Conservation (phyloP, 1,140 invertebrate genomes). For the Papilio polytes region DNA sequence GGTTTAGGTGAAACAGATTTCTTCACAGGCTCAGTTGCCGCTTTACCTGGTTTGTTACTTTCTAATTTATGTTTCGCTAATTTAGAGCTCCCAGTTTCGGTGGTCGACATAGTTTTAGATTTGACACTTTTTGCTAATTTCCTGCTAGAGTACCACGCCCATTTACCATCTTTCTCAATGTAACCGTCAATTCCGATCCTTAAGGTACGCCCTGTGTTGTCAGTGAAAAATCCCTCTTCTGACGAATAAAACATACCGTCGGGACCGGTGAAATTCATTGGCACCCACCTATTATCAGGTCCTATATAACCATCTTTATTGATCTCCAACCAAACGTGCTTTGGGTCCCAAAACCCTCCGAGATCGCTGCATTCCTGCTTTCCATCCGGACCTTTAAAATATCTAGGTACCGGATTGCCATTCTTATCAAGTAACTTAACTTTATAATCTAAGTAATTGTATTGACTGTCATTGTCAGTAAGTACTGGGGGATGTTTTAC, state of each 20-base stretch:
- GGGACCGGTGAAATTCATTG: conserved; percentile 75
- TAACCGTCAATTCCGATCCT: conserved; percentile 77
- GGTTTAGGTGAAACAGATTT: background rate
- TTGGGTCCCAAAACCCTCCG: conserved; percentile 74
- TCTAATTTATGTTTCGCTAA: conserved; percentile 19
- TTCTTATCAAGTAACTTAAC: conserved; percentile 73
- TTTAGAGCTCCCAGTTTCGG: conserved; percentile 40
- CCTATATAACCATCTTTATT: conserved; percentile 78
- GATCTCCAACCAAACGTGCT: conserved; percentile 71
- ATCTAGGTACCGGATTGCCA: conserved; percentile 70
- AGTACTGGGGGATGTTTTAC: conserved; percentile 66
- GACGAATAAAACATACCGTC: conserved; percentile 74
- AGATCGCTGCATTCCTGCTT: conserved; percentile 76
- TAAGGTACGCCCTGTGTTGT: conserved; percentile 55
- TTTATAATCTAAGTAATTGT: conserved; percentile 77
- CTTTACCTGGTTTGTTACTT: conserved; percentile 6
- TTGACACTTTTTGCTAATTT: conserved; percentile 52
- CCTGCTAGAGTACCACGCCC: conserved; percentile 68
- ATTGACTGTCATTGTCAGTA: conserved; percentile 65
- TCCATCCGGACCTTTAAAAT: conserved; percentile 77
- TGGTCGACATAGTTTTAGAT: conserved; percentile 54
- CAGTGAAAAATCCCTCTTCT: conserved; percentile 71
- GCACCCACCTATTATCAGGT: conserved; percentile 73
- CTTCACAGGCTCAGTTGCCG: background rate
- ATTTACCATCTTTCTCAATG: conserved; percentile 74